Base-by-base conservation (phyloP, 1,140 invertebrate species). In the Charaxes varanes region DNA sequence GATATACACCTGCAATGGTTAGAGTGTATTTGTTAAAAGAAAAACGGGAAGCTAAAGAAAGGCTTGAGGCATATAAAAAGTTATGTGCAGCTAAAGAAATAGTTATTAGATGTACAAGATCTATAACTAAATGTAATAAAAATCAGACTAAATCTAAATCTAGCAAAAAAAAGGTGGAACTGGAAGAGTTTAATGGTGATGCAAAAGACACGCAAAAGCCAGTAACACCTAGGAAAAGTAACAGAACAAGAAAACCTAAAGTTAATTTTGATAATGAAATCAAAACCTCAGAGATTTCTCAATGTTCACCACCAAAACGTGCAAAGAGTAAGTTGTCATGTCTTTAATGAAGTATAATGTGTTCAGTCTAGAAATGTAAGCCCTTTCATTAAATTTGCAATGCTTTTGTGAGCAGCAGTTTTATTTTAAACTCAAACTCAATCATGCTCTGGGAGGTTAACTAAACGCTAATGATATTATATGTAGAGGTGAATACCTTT, bases 1-100 rank as follows among this genome's bases (percentile, higher is more conserved):
- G 86, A 5, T 88, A 87, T 43, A 88, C 86, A 5, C 77, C 85
- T 26, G 85, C 85, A 4, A 88, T 88, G 87, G 69, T 86, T 19
- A 76, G 55, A 52, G 57, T 87, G 4, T 61, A 78, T 19, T 81
- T 68, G 53, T 52, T 76, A 31, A 85, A 73, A 69, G 62, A 85
- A 53, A 72, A 80, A 52, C 54, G 71, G 37, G 67, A 78, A 50
- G 44, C 58, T 35, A 76, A 70, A 23, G 79, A 84, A 34, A 70
- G 61, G 51, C 15, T 65, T 7, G 68, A 83, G 26, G 49, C 57
- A 7, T 50, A 67, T n/a, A 76, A 69, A 66, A 31, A 51, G 62
- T 38, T 38, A 35, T 40, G 40, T 49, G 11, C 59, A 61, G 35
- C 60, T 22, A 22, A 22, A 3, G 6, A n/a, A 7, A 22, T 22